phyloP scores from a whole-genome alignment of 2,113 vertebrate genomes.

The Empidonax traillii region DNA sequence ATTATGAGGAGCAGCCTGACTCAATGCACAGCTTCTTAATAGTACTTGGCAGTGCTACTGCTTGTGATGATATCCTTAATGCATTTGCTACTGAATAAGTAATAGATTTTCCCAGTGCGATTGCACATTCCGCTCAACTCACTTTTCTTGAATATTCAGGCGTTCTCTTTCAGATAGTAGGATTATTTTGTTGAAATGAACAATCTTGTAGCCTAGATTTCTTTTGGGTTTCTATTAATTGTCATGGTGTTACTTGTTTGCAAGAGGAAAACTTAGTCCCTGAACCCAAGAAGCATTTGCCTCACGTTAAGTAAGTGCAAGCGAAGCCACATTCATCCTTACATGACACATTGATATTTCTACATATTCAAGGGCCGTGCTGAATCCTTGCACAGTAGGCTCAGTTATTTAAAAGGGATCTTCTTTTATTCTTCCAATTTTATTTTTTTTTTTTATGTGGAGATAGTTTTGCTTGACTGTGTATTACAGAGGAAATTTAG shows the following conservation, averaged over 20 bases:
- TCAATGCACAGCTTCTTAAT: conserved; percentile 23
- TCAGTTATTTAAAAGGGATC: background rate
- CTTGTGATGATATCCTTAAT: conserved; percentile 60
- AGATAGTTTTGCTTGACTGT: background rate
- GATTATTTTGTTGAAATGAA: background rate
- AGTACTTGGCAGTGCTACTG: conserved; percentile 23
- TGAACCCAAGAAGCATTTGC: background rate
- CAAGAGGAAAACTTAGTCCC: background rate
- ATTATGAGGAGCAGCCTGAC: conserved; percentile 60
- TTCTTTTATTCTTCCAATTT: background rate
- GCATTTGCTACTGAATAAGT: conserved; percentile 71
- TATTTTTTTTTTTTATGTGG: background rate
- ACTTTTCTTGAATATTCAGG: background rate
- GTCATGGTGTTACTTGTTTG: background rate
- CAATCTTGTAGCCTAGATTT: background rate
- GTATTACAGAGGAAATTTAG: background rate
- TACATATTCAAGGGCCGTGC: background rate
- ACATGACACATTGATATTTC: background rate
- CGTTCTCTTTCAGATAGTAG: background rate
- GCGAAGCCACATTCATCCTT: background rate
- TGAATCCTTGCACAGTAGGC: background rate
- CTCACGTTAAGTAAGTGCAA: background rate
- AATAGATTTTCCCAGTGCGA: conserved; percentile 48
- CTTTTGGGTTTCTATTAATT: background rate
- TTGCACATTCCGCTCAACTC: background rate